A percentile compares a stretch with the other conserved stretches of the same genome.
phyloP scores from a whole-genome alignment of 2,888 invertebrate species.

The Didymodactylos carnosus region DNA sequence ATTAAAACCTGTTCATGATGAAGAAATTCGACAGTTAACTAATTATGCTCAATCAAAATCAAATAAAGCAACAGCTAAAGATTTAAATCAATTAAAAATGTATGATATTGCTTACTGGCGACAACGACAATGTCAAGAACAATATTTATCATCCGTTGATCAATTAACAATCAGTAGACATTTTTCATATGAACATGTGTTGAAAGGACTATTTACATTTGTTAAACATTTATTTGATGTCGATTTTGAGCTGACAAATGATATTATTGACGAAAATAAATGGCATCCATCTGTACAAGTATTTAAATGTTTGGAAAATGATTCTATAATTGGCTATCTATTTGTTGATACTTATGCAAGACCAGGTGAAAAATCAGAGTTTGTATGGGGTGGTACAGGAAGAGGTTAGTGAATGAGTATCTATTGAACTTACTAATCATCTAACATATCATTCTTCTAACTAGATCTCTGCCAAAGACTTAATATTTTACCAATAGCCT shows the following conservation, averaged over 20 bases:
- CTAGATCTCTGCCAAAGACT: slow-evolving; percentile 43
- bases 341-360: slow-evolving; percentile 52
- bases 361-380: slow-evolving; percentile 44
- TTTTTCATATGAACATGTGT: slow-evolving; percentile 59
- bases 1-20: slow-evolving; percentile 25
- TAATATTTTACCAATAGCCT: slow-evolving; percentile 51
- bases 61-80: slow-evolving; percentile 46
- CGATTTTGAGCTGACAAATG: slow-evolving; percentile 9
- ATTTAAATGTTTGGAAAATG: background rate
- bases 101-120: slow-evolving; percentile 78
- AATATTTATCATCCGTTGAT: slow-evolving; percentile 43
- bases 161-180: slow-evolving; percentile 54
- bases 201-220: slow-evolving; percentile 55
- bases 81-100: slow-evolving; percentile 47
- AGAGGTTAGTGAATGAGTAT: slow-evolving; percentile 38
- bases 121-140: slow-evolving; percentile 46
- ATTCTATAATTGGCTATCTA: background rate
- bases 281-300: background rate
- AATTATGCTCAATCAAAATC: background rate
- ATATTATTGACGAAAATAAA: background rate
- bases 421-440: background rate
- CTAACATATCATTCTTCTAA: too few species aligned
- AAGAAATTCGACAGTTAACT: slow-evolving; percentile 2
- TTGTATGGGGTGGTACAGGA: slow-evolving; percentile 59
- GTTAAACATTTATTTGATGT: slow-evolving; percentile 54